Evolutionary conservation across 2,797 vertebrate species (phyloP), one percentile per base, ranked within the genome.

Genomic region (Enteromius afrohamiltoni): DNA sequence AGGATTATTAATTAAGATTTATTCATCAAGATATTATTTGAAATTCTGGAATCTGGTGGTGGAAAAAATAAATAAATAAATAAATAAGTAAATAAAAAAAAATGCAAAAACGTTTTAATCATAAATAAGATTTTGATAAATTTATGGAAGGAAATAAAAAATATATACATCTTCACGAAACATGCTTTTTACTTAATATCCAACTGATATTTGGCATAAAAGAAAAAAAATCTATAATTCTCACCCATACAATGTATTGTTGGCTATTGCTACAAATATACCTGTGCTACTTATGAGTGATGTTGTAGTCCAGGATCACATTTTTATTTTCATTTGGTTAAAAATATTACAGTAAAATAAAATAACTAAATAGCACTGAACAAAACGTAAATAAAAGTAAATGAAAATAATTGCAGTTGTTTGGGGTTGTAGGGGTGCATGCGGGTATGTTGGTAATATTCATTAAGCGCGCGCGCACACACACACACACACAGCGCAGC

Each of bases 391-490:
- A 14, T 21, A 49, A 8, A 79, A 34, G 49, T 2, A 65, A 17
- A 40, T 37, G 4, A 49, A 49, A n/a, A 51, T 8, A 23, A 37
- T 51, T n/a, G 3, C 16, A 68, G 45, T 17, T 9, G 64, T 7
- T 8, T 40, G 21, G 4, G 64, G 31, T 53, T 3, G 42, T n/a
- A 37, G 21, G 42, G 40, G 47, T 78, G 13, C 26, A 73, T 31
- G 29, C 60, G 14, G 77, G 40, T 19, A 26, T 84, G 47, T 37
- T 51, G 31, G 49, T 21, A 68, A 64, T 79, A 64, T 73, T 83
- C 73, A 65, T 65, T 80, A 84, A 87, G 34, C 7, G 9, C 53
- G 16, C 73, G 1, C 55, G 3, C 37, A 9, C 75, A 86, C 85
- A 86, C 71, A 42, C 55, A 77, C 14, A 42, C 70, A 49, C 47